These are phyloP conservation scores for Iguana delicatissima DNA, from an alignment of 2,797 vertebrate genomes.

Conservation along the genomic window DNA sequence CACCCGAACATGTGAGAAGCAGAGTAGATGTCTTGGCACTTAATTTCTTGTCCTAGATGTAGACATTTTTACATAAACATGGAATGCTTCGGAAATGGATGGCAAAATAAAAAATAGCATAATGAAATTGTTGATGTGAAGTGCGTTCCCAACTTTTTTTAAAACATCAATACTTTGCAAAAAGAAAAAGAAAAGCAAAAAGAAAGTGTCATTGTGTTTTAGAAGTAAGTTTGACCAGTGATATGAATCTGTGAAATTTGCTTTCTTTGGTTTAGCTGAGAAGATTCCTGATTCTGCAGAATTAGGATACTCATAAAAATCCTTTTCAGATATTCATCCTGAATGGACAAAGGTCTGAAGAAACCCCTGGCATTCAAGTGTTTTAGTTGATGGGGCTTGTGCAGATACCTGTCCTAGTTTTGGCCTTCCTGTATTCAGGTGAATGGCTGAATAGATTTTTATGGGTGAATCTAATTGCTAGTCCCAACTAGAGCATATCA, in stretches of 20 bases:
- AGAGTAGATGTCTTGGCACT: background rate
- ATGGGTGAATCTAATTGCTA: too few species aligned
- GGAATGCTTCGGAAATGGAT: background rate
- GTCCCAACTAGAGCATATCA: too few species aligned
- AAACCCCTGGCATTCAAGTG: background rate
- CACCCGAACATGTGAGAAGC: accelerated
- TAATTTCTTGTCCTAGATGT: background rate
- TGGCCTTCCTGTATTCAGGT: background rate
- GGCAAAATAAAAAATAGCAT: background rate
- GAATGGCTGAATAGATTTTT: background rate
- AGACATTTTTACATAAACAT: background rate
- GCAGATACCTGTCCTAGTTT: background rate
- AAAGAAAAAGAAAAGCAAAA: constrained; percentile 14
- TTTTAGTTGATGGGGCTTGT: accelerated
- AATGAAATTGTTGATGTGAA: background rate
- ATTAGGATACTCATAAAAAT: background rate
- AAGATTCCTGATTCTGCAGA: background rate
- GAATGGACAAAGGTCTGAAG: background rate
- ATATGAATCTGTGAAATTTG: background rate
- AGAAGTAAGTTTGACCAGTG: background rate
- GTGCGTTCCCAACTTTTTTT: background rate
- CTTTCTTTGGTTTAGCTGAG: background rate
- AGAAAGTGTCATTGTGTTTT: constrained; percentile 1
- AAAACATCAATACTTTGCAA: background rate
- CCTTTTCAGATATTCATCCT: background rate